Conservation (phyloP, 53 echinoderm and acorn worm species). For the Astropecten irregularis region DNA sequence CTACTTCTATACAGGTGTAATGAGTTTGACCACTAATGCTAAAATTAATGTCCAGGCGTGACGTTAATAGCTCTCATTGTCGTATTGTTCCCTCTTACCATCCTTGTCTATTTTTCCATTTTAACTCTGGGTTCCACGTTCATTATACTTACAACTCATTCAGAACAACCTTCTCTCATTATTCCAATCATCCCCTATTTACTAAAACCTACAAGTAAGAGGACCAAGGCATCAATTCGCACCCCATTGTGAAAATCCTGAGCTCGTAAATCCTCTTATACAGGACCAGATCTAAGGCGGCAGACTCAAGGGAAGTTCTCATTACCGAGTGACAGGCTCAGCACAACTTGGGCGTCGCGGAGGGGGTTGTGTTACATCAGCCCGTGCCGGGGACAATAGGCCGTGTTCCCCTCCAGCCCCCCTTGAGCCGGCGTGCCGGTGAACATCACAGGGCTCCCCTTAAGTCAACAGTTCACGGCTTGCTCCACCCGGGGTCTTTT, state of each 20-base stretch:
- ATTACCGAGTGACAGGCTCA: neutral
- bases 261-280: neutral
- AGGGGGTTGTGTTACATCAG: slow-evolving; percentile 23
- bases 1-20: too few relatives aligned
- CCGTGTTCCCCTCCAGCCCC: neutral
- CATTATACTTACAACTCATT: too few relatives aligned
- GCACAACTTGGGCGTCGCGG: neutral
- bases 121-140: too few relatives aligned
- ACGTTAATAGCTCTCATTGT: too few relatives aligned
- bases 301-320: neutral
- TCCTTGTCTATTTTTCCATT: too few relatives aligned
- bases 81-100: too few relatives aligned
- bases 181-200: too few relatives aligned
- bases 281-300: neutral
- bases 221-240: slow-evolving; percentile 20
- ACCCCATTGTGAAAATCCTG: slow-evolving; percentile 27
- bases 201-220: too few relatives aligned
- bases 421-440: slow-evolving; percentile 1
- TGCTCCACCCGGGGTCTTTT: slow-evolving; percentile 15
- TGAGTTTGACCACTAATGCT: too few relatives aligned
- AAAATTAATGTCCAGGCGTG: too few relatives aligned
- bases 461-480: slow-evolving; percentile 33
- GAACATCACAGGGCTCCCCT: slow-evolving; percentile 25
- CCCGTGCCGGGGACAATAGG: slow-evolving; percentile 24
- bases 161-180: too few relatives aligned